These are phyloP conservation scores for Muricea muricata DNA, from an alignment of 92 coral and sea anemone species.

Conservation along the genomic window DNA sequence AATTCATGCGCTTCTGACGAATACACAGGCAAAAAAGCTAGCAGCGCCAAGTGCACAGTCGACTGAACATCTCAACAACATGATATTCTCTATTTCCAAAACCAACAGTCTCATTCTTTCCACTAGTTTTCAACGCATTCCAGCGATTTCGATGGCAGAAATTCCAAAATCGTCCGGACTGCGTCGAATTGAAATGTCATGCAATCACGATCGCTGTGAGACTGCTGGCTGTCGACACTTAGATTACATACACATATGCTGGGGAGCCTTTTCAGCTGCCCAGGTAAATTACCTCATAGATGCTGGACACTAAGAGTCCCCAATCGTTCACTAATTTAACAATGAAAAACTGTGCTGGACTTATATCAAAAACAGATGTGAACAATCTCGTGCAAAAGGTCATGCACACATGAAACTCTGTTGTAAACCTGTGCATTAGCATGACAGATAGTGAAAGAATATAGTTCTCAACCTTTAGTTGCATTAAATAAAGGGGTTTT, in stretches of 20 bases:
- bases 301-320: neutral
- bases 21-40: neutral
- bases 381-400: neutral
- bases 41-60: neutral
- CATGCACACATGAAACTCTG: neutral
- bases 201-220: neutral
- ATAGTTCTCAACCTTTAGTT: too few relatives aligned
- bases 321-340: slow-evolving; percentile 32
- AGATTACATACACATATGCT: neutral
- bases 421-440: neutral
- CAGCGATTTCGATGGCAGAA: neutral
- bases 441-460: neutral
- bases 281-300: slow-evolving; percentile 10
- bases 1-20: neutral
- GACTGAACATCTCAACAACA: neutral
- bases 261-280: slow-evolving; percentile 30
- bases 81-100: neutral
- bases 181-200: slow-evolving; percentile 27
- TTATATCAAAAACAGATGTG: slow-evolving; percentile 29
- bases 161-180: neutral
- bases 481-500: too few relatives aligned
- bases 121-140: neutral
- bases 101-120: neutral
- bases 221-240: slow-evolving; percentile 21
- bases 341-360: slow-evolving; percentile 14